phyloP scores from a whole-genome alignment of 2,113 vertebrate species.

The Ovis canadensis region DNA sequence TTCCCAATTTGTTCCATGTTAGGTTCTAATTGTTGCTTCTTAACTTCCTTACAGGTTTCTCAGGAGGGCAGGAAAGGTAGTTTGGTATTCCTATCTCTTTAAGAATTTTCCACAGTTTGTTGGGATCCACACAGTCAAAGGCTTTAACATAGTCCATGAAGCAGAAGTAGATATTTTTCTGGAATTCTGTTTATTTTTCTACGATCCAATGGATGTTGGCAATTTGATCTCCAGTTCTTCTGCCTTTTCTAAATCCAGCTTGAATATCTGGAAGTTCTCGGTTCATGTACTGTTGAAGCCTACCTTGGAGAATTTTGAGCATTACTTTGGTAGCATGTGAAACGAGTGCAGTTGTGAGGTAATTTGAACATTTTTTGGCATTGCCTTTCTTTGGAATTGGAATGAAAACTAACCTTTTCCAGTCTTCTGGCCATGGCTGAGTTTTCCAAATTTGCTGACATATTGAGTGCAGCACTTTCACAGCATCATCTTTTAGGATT shows the following conservation, averaged over 20 bases:
- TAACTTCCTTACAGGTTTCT: not conserved
- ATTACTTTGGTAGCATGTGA: not conserved
- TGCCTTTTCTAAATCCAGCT: not conserved
- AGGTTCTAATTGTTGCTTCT: not conserved
- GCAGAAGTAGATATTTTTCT: not conserved
- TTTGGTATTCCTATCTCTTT: not conserved
- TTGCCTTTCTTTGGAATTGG: not conserved
- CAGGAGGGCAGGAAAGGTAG: not conserved
- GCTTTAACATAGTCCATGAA: not conserved
- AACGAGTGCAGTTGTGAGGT: not conserved
- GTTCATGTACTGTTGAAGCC: not conserved
- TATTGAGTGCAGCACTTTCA: not conserved
- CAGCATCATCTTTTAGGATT: not conserved
- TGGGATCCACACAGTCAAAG: not conserved
- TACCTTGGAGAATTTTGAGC: not conserved
- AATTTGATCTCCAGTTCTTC: not conserved
- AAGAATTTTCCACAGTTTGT: not conserved
- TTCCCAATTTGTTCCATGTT: not conserved
- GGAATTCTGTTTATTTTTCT: not conserved
- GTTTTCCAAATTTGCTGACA: not conserved
- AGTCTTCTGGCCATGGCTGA: not conserved
- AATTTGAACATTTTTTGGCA: not conserved
- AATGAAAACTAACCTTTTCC: not conserved
- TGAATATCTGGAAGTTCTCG: not conserved
- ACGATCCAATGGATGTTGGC: not conserved